Conservation (phyloP, 2,113 vertebrate species). For the Tonatia bakeri region DNA sequence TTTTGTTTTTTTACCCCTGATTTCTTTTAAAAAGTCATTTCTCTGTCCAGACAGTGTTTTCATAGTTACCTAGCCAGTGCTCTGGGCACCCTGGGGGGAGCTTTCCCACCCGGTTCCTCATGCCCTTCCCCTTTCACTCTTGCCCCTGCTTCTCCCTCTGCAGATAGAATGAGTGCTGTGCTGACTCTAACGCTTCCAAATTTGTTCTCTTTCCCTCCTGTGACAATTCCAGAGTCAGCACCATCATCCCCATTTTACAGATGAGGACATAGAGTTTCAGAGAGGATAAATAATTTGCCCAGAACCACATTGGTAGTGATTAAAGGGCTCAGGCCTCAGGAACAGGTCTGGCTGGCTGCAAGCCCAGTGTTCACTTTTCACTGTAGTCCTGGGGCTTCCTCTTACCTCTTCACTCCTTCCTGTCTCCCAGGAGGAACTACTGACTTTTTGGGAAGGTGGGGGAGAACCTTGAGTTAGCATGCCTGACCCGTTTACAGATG, state of each 20-base stretch:
- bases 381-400: not conserved
- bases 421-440: not conserved
- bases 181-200: not conserved
- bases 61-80: not conserved
- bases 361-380: not conserved
- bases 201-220: not conserved
- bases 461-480: conserved; percentile 34
- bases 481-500: conserved; percentile 33
- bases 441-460: not conserved
- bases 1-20: not conserved
- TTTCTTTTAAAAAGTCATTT: not conserved
- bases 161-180: not conserved
- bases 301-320: not conserved
- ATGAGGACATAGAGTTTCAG: not conserved
- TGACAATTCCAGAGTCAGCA: not conserved
- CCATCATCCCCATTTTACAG: not conserved
- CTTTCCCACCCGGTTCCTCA: rapidly evolving
- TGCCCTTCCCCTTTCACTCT: too few relatives aligned
- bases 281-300: not conserved
- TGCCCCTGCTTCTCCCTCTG: not conserved
- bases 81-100: not conserved
- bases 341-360: not conserved
- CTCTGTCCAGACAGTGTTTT: not conserved
- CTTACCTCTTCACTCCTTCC: not conserved
- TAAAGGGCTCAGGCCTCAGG: not conserved